Conservation (phyloP, 2,797 vertebrate genomes). For the Trachurus trachurus region DNA sequence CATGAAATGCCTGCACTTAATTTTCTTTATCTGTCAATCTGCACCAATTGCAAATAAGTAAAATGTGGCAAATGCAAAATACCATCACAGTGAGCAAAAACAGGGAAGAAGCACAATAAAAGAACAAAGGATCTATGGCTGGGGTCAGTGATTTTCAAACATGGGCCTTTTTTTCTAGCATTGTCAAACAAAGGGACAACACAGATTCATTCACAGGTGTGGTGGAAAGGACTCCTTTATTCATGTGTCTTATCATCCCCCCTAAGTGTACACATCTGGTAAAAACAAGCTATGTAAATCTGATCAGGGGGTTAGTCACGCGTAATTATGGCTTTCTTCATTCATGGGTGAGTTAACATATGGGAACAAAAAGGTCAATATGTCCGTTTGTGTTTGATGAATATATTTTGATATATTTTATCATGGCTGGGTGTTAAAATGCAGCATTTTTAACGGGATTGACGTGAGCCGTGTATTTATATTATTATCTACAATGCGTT, state of each 20-base stretch:
- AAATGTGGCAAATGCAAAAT: no score
- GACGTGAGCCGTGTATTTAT: neutral
- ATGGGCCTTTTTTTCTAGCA: no score
- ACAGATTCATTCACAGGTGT: no score
- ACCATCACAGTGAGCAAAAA: neutral
- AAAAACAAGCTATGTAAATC: neutral
- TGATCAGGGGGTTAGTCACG: neutral
- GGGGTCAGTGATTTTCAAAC: no score
- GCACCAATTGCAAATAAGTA: no score
- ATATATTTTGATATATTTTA: neutral
- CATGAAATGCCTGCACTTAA: no score
- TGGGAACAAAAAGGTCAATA: neutral
- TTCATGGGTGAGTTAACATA: neutral
- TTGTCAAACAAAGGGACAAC: neutral
- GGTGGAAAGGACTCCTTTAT: neutral
- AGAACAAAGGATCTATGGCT: neutral
- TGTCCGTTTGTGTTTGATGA: neutral
- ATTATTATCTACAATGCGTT: neutral
- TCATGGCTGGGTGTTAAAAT: neutral
- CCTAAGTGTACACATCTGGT: no score
- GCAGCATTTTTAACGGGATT: neutral
- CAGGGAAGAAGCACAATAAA: neutral
- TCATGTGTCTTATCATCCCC: no score
- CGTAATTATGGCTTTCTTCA: neutral
- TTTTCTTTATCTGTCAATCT: no score